Percentiles rank a stretch among this genome's conserved stretches.
These are phyloP conservation scores for Acropternis orthonyx DNA, from an alignment of 2,797 vertebrate species.

Conservation along the genomic window DNA sequence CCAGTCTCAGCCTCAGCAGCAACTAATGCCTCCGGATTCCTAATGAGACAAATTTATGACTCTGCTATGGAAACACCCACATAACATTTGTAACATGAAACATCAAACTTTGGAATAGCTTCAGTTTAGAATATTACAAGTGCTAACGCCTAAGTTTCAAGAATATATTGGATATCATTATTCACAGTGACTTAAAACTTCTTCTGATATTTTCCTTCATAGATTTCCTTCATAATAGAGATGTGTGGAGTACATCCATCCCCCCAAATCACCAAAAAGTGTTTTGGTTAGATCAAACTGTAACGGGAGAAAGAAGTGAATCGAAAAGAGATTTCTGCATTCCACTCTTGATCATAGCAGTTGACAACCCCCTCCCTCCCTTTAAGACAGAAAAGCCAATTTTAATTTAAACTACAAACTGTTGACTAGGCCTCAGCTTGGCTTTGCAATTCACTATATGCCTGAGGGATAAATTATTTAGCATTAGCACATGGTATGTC, in stretches of 20 bases:
- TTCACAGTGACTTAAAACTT: not conserved
- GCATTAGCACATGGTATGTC: slow-evolving; percentile 63
- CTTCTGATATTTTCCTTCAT: not conserved
- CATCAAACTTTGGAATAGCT: not conserved
- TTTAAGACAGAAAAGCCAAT: not conserved
- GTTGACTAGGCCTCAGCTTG: slow-evolving; percentile 60
- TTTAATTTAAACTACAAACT: slow-evolving; percentile 68
- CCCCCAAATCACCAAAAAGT: not conserved
- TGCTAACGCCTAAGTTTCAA: not conserved
- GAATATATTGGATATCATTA: not conserved
- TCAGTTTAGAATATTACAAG: not conserved
- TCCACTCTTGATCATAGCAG: not conserved
- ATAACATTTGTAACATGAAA: not conserved
- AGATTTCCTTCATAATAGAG: not conserved
- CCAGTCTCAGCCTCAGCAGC: not conserved
- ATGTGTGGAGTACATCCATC: not conserved
- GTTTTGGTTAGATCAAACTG: not conserved
- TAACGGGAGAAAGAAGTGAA: not conserved
- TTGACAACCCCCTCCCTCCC: slow-evolving; percentile 5
- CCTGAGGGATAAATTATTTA: slow-evolving; percentile 69
- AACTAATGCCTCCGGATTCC: not conserved
- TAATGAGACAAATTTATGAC: not conserved
- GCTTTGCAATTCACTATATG: slow-evolving; percentile 51
- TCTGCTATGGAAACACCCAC: not conserved
- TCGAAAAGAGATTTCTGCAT: not conserved